Percentiles rank a stretch among this genome's conserved stretches.
Conservation (phyloP, 2,888 invertebrate species). For the Asteroscopus sphinx region DNA sequence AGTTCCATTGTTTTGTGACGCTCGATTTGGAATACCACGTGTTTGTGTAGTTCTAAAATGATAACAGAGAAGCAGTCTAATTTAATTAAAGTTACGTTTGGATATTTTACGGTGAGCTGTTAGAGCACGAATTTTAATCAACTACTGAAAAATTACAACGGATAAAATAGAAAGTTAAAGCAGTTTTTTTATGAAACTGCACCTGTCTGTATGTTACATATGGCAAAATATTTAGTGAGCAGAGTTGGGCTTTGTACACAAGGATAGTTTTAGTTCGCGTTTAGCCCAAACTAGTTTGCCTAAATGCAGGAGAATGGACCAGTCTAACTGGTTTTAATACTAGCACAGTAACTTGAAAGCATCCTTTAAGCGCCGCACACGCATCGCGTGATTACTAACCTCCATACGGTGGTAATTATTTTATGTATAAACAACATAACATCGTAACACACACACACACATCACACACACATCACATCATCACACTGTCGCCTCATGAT, state of each 20-base stretch:
- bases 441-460: constrained; percentile 22
- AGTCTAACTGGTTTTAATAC: constrained; percentile 31
- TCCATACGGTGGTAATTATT: constrained; percentile 30
- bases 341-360: constrained; percentile 18
- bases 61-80: not conserved
- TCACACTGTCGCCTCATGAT: too few relatives aligned
- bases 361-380: constrained; percentile 9
- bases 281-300: constrained; percentile 11
- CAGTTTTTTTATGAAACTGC: not conserved
- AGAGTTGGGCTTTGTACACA: not conserved
- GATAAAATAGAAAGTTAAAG: too few relatives aligned
- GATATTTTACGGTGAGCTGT: too few relatives aligned
- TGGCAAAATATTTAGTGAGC: not conserved
- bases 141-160: too few relatives aligned
- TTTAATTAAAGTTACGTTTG: too few relatives aligned
- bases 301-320: constrained; percentile 10
- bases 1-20: not conserved
- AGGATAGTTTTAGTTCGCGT: not conserved
- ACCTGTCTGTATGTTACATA: too few relatives aligned
- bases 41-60: not conserved
- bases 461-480: not conserved
- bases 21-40: not conserved
- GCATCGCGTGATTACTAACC: constrained; percentile 39
- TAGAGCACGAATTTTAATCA: too few relatives aligned
- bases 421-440: too few relatives aligned